Evolutionary conservation across 2,888 invertebrate species (phyloP), one percentile per base, ranked within the genome.

Genomic region (Smittia aterrima): DNA sequence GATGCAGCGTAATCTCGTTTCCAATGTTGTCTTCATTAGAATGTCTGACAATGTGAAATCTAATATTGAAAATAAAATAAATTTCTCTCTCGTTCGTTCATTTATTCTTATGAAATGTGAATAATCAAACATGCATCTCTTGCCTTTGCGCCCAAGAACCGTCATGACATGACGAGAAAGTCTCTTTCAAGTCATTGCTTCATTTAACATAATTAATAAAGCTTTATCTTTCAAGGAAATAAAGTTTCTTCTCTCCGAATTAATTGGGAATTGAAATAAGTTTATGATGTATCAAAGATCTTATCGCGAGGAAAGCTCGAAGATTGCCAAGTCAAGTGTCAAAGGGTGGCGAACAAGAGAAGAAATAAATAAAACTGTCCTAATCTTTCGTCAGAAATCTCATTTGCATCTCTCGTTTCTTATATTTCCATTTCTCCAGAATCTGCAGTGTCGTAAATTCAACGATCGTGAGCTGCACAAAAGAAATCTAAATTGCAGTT

Each of bases 11-110:
- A 47, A 47, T 47, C 11, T 20, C 58, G 18, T 18, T 11, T 22
- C 58, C 58, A 58, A 24, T 58, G 20, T 58, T 58, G 24, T 58
- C 58, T 58, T 58, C 58, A 58, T 58, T 58, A 58, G 58, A 58
- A 58, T 58, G 58, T 58, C 58, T 58, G 58, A 58, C 58, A 58
- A 22, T 20, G 58, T 58, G 58, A 58, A 58, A 58, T 58, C 20
- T 18, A 58, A 58, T 13, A 58, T 58, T 18, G 58, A 58, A 58
- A 18, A 13, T 13, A 53, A 53, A 18, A 6, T 32, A 32, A 58
- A 11, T 58, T 32, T 32, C 32, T 32, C 32, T 32, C 32, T 32
- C 32, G 32, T 32, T 32, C 9, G 32, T 3, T 9, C 4, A 32
- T 3, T 32, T 32, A 9, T 58, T 58, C 22, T 20, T 58, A 6